Percentiles rank a stretch among this genome's conserved stretches.
Evolutionary conservation across 2,888 invertebrate species (phyloP).

Genomic region (Bruchidius siliquastri): DNA sequence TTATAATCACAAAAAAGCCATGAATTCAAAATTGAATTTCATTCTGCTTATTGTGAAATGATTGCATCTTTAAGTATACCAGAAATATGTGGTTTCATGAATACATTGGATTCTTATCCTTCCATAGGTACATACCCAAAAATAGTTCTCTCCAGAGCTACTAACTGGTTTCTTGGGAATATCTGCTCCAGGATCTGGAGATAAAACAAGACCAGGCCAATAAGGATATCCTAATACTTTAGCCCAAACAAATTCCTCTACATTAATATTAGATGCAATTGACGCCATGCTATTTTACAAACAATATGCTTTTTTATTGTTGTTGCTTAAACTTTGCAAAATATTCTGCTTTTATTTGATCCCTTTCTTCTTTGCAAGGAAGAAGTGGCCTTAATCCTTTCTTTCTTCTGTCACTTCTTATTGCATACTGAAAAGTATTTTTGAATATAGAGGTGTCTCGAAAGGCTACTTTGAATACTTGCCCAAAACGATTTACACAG

Average conservation of each 20-base stretch:
- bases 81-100: no score
- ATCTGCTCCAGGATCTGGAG: slow-evolving; percentile 9
- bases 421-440: slow-evolving; percentile 50
- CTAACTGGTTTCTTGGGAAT: slow-evolving; percentile 11
- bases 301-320: background rate
- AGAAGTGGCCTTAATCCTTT: slow-evolving; percentile 63
- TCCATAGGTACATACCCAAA: slow-evolving; percentile 10
- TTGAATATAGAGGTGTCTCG: no score
- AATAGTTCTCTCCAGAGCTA: slow-evolving; percentile 8
- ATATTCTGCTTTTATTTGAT: slow-evolving; percentile 52
- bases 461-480: slow-evolving; percentile 23
- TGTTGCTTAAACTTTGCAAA: slow-evolving; percentile 7
- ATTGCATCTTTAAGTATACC: no score
- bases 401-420: slow-evolving; percentile 55
- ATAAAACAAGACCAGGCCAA: slow-evolving; percentile 27
- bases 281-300: background rate
- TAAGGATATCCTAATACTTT: slow-evolving; percentile 21
- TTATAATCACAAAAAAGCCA: no score
- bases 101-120: no score
- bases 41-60: no score
- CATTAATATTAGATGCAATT: background rate
- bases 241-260: slow-evolving; percentile 22
- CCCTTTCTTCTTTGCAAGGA: slow-evolving; percentile 67
- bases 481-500: slow-evolving; percentile 83
- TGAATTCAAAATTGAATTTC: no score